Base-by-base conservation (phyloP, 2,797 vertebrate species). In the Gymnothorax reevesii region DNA sequence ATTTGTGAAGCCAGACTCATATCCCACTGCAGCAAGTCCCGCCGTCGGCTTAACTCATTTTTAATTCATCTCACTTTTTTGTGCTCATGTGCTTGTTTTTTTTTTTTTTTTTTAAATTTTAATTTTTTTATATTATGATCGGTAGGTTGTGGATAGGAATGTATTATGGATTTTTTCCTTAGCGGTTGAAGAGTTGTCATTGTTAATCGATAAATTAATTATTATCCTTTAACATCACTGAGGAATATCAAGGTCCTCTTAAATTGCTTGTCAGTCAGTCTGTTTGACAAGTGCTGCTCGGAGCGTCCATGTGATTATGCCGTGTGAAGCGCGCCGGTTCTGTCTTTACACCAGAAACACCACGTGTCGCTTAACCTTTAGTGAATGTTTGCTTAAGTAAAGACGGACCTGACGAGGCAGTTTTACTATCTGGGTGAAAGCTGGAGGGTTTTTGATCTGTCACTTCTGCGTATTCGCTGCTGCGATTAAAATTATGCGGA, bases 221-320 rank as follows among this genome's bases (percentile, higher is more conserved):
- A 84, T 84, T 84, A 73, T 73, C 64, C 17, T 54, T 62, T 54
- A 57, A 69, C 73, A 17, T 57, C 27, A 90, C 84, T 91, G 85
- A 85, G 84, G 89, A 85, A 88, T 90, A 92, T 90, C 12, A 87
- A 55, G 52, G 13, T 66, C 87, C 60, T 27, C 86, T 7, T 83
- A 4, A n/a, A 86, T 87, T 85, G 87, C 84, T 82, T 71, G 33
- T 69, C 10, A 0, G 84, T 84, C 83, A 83, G 69, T 88, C 75
- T 59, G 73, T 75, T 33, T 83, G 42, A 59, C 73, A 60, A 42
- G 22, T 62, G 59, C 22, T 6, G 83, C 57, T 13, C 9, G 25
- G 49, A 62, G 27, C 33, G 27, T 33, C 59, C 4, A 17, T 60
- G 8, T 84, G 25, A 62, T 7, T 6, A n/a, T 2, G 9, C 13